phyloP scores from a whole-genome alignment of 2,888 invertebrate species.

The Parnassius glacialis region DNA sequence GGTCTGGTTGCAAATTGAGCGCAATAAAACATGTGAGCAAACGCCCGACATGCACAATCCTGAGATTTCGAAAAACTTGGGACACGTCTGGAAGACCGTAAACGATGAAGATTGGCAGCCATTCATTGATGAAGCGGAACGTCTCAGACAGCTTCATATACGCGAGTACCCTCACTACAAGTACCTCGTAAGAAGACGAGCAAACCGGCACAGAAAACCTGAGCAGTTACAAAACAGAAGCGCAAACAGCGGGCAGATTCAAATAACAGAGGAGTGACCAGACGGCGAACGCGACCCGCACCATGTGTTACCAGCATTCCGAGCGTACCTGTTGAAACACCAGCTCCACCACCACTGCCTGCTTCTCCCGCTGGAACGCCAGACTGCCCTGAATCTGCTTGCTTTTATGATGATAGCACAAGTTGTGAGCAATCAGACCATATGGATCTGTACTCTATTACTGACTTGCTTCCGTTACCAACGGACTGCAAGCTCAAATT shows the following conservation, averaged over 20 bases:
- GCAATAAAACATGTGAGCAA: slow-evolving; percentile 96
- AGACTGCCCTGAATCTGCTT: slow-evolving; percentile 93
- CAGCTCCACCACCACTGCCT: slow-evolving; percentile 77
- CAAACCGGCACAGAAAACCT: slow-evolving; percentile 84
- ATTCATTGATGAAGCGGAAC: slow-evolving; percentile 95
- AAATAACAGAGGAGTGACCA: slow-evolving; percentile 65
- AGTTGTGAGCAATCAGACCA: slow-evolving; percentile 76
- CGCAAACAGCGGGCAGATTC: slow-evolving; percentile 78
- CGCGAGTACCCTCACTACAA: slow-evolving; percentile 98
- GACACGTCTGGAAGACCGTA: slow-evolving; percentile 92
- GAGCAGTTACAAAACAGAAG: slow-evolving; percentile 78
- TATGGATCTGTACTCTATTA: slow-evolving; percentile 88
- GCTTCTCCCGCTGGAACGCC: slow-evolving; percentile 87
- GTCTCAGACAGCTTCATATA: slow-evolving; percentile 93
- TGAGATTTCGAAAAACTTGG: slow-evolving; percentile 97
- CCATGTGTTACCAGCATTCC: slow-evolving; percentile 49
- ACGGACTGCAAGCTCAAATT: slow-evolving; percentile 83
- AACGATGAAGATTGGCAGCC: slow-evolving; percentile 90
- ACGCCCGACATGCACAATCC: slow-evolving; percentile 99
- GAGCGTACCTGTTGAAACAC: slow-evolving; percentile 62
- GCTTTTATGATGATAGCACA: slow-evolving; percentile 87
- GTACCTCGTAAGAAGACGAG: slow-evolving; percentile 95
- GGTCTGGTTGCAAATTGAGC: slow-evolving; percentile 99
- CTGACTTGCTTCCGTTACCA: slow-evolving; percentile 86
- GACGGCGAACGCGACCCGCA: slow-evolving; percentile 59